Conservation (phyloP, 2,888 invertebrate species). For the Hedychridium roseum region DNA sequence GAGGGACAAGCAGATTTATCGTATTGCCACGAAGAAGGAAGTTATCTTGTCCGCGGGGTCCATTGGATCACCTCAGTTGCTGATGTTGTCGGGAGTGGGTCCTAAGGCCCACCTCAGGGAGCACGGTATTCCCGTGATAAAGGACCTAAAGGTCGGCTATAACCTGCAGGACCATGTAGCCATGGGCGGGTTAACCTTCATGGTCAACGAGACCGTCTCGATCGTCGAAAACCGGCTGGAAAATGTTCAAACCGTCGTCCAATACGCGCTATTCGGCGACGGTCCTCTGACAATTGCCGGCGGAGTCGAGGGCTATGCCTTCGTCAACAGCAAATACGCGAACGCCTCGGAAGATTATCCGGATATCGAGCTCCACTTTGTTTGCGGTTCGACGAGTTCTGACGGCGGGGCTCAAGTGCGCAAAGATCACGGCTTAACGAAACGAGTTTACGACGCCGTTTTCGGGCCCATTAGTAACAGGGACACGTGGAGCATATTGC, state of each 20-base stretch:
- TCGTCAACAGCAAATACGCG: constrained; percentile 86
- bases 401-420: constrained; percentile 84
- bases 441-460: constrained; percentile 77
- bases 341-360: constrained; percentile 84
- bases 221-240: constrained; percentile 83
- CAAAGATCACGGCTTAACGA: constrained; percentile 80
- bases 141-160: constrained; percentile 83
- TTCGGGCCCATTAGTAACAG: constrained; percentile 79
- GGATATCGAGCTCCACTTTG: constrained; percentile 89
- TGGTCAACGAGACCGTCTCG: constrained; percentile 80
- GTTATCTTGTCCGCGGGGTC: constrained; percentile 91
- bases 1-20: constrained; percentile 75
- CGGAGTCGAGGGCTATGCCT: constrained; percentile 89
- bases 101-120: constrained; percentile 76
- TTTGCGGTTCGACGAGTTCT: constrained; percentile 86
- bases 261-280: constrained; percentile 83
- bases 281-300: constrained; percentile 88
- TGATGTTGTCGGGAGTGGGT: constrained; percentile 93
- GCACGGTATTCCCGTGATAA: constrained; percentile 79
- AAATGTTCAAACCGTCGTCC: constrained; percentile 79
- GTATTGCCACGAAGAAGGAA: constrained; percentile 82
- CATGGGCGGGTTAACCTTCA: constrained; percentile 83
- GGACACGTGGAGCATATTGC: constrained; percentile 86
- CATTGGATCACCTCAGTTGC: constrained; percentile 90
- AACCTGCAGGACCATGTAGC: constrained; percentile 92